Base-by-base conservation (phyloP, 2,797 vertebrate genomes). In the Moxostoma hubbsi region DNA sequence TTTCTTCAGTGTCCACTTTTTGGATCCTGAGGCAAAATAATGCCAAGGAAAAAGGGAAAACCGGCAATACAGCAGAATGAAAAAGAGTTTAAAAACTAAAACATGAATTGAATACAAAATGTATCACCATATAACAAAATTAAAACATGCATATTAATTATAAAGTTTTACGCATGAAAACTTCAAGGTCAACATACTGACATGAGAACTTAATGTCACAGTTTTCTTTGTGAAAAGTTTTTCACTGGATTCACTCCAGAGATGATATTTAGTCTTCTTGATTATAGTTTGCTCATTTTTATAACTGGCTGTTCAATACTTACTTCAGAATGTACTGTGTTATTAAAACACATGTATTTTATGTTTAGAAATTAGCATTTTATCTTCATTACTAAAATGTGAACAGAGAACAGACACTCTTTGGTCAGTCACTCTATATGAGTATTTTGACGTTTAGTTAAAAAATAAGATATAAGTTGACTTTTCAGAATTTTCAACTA, bases 11-110 rank as follows among this genome's bases (percentile, higher is more conserved):
- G 49, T 70, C 51, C 59, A 63, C 24, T 49, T 74, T 80, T 80
- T 80, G 73, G 66, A 73, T 70, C 69, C 47, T 75, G 16, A 62
- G 61, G 70, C 49, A 55, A 69, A n/a, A 80, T 63, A 67, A 75
- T 57, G 51, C 64, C 49, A 77, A 73, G 59, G 16, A 68, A 24
- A 24, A 18, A 73, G 73, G 45, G 75, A 47, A 46, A 75, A 58
- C 57, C 9, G 8, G 69, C 47, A 72, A 5, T 18, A 57, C 24
- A 62, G n/a, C 54, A 55, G n/a, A 36, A 63, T 53, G 47, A 78
- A 16, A 51, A 72, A 53, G 51, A 64, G 58, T 15, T 67, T 7
- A 43, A 65, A 50, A 51, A 57, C 55, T 43, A 66, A 75, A 66
- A 43, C 15, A 46, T 67, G 16, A 66, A 58, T 15, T 57, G 4